Percentiles rank a stretch among this genome's conserved stretches.
Conservation (phyloP, 2,113 vertebrate genomes). For the Setophaga kirtlandii region DNA sequence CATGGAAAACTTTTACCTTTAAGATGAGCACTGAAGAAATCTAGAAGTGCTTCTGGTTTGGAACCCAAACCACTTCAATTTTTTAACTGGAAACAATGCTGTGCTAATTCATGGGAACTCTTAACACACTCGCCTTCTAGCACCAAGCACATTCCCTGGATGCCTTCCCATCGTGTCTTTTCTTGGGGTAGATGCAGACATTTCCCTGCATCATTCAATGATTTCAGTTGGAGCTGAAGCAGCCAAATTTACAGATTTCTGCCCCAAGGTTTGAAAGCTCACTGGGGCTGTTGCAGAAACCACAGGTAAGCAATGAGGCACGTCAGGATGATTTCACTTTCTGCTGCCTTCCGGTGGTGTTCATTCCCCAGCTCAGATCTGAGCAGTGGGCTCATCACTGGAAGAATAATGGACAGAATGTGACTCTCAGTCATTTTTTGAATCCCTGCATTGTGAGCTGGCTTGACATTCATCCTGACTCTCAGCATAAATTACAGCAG, state of each 20-base stretch:
- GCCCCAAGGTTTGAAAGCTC: not conserved
- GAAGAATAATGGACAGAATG: not conserved
- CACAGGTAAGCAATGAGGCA: not conserved
- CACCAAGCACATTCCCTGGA: not conserved
- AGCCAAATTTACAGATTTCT: not conserved
- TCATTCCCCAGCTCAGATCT: not conserved
- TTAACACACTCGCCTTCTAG: not conserved
- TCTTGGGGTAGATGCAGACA: not conserved
- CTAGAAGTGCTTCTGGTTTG: not conserved
- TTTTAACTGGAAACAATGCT: not conserved
- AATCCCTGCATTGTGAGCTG: not conserved
- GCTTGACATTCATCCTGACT: not conserved
- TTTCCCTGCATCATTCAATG: not conserved
- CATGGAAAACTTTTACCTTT: not conserved
- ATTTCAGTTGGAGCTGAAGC: not conserved
- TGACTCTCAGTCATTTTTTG: not conserved
- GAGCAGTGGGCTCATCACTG: not conserved
- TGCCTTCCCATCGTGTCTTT: not conserved
- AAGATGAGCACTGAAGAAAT: not conserved
- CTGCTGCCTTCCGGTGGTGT: not conserved
- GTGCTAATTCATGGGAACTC: not conserved
- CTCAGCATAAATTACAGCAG: not conserved
- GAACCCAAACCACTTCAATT: fast-evolving
- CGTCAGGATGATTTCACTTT: not conserved
- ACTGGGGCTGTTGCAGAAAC: not conserved